A percentile compares a stretch with the other conserved stretches of the same genome.
These are phyloP conservation scores for Pyrrhosoma nymphula DNA, from an alignment of 2,888 invertebrate species.

Conservation along the genomic window DNA sequence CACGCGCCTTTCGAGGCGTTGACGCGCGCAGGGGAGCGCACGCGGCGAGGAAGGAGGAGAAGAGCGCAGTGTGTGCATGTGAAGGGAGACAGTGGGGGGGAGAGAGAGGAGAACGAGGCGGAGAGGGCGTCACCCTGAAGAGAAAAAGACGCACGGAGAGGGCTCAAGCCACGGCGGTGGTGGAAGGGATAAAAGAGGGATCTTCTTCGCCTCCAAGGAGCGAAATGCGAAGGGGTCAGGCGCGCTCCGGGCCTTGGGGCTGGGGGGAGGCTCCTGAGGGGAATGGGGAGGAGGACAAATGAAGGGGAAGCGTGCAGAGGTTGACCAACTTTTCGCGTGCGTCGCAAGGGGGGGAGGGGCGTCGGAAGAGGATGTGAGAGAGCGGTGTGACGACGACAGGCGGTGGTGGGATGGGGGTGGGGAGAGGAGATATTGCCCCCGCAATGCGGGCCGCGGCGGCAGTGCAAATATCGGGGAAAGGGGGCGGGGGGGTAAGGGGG, in stretches of 20 bases:
- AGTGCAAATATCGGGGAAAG: not conserved
- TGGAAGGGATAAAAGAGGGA: not conserved
- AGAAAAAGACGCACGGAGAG: not conserved
- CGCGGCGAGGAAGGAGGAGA: conserved; percentile 59
- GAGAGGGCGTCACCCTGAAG: not conserved
- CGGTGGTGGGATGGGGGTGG: conserved; percentile 70
- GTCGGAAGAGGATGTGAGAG: conserved; percentile 71
- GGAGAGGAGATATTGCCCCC: conserved; percentile 69
- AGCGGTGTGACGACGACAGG: conserved; percentile 24
- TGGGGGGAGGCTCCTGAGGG: conserved; percentile 68
- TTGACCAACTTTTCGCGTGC: conserved; percentile 71
- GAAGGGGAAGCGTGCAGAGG: conserved; percentile 69
- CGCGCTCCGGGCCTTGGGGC: conserved; percentile 63
- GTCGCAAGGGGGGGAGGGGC: conserved; percentile 68
- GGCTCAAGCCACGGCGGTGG: too few species aligned
- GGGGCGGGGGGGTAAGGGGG: not conserved
- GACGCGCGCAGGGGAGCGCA: not conserved
- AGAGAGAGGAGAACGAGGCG: conserved; percentile 58
- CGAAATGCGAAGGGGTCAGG: conserved; percentile 30
- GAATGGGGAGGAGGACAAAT: conserved; percentile 71
- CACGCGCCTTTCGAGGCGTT: not conserved
- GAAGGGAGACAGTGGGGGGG: conserved; percentile 66
- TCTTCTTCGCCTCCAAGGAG: not conserved
- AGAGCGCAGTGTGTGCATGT: conserved; percentile 50
- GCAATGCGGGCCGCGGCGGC: conserved; percentile 58